Base-by-base conservation (phyloP, 92 coral and sea anemone species). In the Isaurus tuberculatus region DNA sequence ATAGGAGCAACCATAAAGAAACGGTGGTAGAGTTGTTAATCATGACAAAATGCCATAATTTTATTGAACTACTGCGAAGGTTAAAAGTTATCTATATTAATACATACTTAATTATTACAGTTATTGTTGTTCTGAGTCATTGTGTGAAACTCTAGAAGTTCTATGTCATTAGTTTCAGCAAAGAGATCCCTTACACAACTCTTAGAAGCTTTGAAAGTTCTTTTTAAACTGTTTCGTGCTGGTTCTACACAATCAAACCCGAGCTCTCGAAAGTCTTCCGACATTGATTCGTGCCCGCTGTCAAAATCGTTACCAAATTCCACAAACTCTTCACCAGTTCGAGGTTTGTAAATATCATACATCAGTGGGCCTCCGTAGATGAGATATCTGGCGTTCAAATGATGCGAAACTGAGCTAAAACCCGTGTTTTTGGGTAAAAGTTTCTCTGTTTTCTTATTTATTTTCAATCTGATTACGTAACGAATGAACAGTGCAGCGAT, bases 321-420 rank as follows among this genome's bases (percentile, higher is more conserved):
- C 10, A 77, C 22, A 16, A 36, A 77, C 2, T 77, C 57, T 1
- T 37, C 36, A 3, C 58, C 66, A 4, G 53, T 70, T 53, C 70
- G 46, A 16, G 82, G 82, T 20, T 77, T 60, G 55, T 77, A 77
- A n/a, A 77, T 20, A 3, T 77, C 82, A 28, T 77, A 77, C 69
- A 57, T 31, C 70, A 77, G 23, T 9, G 82, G 53, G 0, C 82
- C 82, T 2, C 82, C 82, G 34, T 77, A 77, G 16, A 77, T 23
- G 69, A 77, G 70, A 32, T 77, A 48, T 10, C 82, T 57, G 69
- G 70, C 69, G 28, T 6, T 77, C 30, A 77, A 29, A 34, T 58
- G 82, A 55, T 77, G 82, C 0, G 33, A 60, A 1, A 60, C 70
- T 5, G 82, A 77, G 51, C 82, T 31, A 27, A 77, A 77, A 5